Conservation (phyloP, 2,113 vertebrate genomes). For the Phaethon lepturus region DNA sequence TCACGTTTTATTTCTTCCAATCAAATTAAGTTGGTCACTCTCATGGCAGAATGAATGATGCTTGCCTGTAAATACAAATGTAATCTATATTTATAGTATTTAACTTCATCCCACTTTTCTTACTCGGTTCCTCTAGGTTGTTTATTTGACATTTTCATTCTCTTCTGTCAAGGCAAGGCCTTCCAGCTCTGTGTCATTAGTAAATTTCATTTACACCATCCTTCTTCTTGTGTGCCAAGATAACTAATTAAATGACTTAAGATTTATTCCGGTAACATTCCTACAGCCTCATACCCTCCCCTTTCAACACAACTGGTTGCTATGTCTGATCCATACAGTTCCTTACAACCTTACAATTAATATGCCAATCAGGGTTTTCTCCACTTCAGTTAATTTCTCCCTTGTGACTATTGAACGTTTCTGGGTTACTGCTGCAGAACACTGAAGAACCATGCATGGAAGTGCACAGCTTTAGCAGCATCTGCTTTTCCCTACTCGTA, state of each 20-base stretch:
- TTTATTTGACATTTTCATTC: neutral
- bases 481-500: neutral
- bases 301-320: neutral
- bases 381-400: neutral
- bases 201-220: neutral
- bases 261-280: neutral
- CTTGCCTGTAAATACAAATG: neutral
- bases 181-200: neutral
- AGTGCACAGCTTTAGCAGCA: neutral
- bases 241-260: neutral
- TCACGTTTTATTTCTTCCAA: neutral
- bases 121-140: neutral
- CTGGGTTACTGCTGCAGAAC: neutral
- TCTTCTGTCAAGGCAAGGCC: neutral
- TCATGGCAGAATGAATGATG: neutral
- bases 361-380: neutral
- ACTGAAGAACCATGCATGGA: neutral
- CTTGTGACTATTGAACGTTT: neutral
- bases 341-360: neutral
- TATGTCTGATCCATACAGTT: neutral
- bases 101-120: neutral
- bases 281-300: neutral
- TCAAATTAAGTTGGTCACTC: neutral
- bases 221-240: neutral
- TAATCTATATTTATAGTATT: neutral